Base-by-base conservation (phyloP, 2,888 invertebrate genomes). In the Aelia acuminata region DNA sequence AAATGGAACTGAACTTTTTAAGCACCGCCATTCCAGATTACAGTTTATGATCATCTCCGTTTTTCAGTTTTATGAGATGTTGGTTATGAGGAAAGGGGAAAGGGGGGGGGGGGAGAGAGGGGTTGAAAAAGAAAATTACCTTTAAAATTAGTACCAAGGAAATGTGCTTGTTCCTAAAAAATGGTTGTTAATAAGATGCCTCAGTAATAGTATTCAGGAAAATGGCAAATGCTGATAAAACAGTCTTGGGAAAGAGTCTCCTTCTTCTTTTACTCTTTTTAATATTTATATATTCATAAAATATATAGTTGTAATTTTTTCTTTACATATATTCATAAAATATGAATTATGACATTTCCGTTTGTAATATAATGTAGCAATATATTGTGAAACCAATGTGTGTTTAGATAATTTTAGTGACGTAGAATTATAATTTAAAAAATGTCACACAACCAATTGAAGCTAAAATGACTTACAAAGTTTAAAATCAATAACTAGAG, bases 91-190 rank as follows among this genome's bases (percentile, higher is more conserved):
- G 63, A 70, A 70, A 70, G 20, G 13, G 18, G 35, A 35, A 35
- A 26, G 57, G 10, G 10, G 63, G 57, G 26, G n/a, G n/a, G n/a
- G n/a, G n/a, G n/a, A n/a, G n/a, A n/a, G n/a, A n/a, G n/a, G n/a
- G n/a, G n/a, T n/a, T n/a, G n/a, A n/a, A n/a, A 26, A 26, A 70
- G 35, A 70, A 70, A 70, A 18, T 70, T 18, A 70, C 63, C 31
- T 70, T 35, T 70, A 70, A 70, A 70, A 70, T 70, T 70, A 35
- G 20, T 18, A 70, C 63, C 8, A 70, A 70, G 63, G 18, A 70
- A 70, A 70, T 70, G 63, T 35, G 63, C 31, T 70, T 70, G 31
- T 70, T 35, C 63, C 35, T 70, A 70, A n/a, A 70, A 70, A 70
- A 35, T 70, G 31, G 31, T n/a, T n/a, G n/a, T n/a, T n/a, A n/a